Conservation (phyloP, 2,888 invertebrate species). For the Druceiella hillmani region DNA sequence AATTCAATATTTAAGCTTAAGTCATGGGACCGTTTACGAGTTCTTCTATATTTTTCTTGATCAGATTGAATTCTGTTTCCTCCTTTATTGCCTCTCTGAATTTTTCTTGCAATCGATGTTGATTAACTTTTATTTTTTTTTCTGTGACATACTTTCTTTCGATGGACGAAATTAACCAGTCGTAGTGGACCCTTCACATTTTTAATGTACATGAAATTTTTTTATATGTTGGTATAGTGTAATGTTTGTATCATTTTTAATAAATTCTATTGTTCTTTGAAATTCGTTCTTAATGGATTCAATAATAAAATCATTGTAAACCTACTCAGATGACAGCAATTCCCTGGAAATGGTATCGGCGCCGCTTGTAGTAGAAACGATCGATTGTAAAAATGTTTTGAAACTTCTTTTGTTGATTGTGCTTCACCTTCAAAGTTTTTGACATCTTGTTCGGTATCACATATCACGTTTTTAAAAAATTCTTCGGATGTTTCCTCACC, state of each 20-base stretch:
- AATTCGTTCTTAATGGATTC: slow-evolving; percentile 2
- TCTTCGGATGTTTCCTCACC: background rate
- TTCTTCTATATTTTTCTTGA: slow-evolving; percentile 4
- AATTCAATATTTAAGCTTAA: slow-evolving; percentile 3
- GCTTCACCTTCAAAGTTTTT: slow-evolving; percentile 3
- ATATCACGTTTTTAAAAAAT: slow-evolving; percentile 1
- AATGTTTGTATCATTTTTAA: slow-evolving; percentile 3
- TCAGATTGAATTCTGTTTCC: slow-evolving; percentile 1
- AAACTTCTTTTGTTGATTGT: slow-evolving; percentile 2
- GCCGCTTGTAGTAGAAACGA: no score
- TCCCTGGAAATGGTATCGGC: slow-evolving; percentile 4
- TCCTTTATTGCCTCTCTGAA: slow-evolving; percentile 6
- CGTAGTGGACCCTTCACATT: background rate
- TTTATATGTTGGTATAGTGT: background rate
- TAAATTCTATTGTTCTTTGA: slow-evolving; percentile 5
- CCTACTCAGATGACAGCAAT: background rate
- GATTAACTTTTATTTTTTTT: slow-evolving; percentile 4
- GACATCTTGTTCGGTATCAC: no score
- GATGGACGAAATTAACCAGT: slow-evolving; percentile 2
- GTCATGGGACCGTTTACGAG: slow-evolving; percentile 1
- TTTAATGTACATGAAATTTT: background rate
- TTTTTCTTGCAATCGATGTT: slow-evolving; percentile 1
- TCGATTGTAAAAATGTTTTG: no score
- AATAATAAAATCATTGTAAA: slow-evolving; percentile 4
- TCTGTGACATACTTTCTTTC: background rate